Percentiles rank a stretch among this genome's conserved stretches.
Conservation (phyloP, 2,797 vertebrate genomes). For the Tiaroga cobitis region DNA sequence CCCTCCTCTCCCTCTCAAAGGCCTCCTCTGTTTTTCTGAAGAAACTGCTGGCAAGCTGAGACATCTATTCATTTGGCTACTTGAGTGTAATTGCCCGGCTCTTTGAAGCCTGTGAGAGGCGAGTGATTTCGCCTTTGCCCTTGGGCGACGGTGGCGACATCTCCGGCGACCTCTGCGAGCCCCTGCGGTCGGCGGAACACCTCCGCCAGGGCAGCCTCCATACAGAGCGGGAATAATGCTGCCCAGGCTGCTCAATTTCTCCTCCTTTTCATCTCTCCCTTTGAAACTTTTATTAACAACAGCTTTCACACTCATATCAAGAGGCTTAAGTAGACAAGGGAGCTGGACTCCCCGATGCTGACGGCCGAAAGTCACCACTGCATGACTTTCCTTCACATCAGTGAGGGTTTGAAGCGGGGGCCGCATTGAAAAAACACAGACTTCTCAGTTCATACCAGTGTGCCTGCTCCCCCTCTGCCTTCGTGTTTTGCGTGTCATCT, state of each 20-base stretch:
- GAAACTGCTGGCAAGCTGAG: constrained; percentile 70
- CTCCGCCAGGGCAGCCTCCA: constrained; percentile 65
- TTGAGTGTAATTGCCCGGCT: constrained; percentile 73
- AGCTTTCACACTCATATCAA: constrained; percentile 71
- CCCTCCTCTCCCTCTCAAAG: constrained; percentile 63
- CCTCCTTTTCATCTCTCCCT: constrained; percentile 73
- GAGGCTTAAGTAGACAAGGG: constrained; percentile 58
- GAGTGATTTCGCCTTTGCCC: constrained; percentile 74
- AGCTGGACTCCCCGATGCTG: constrained; percentile 60
- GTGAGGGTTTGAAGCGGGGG: constrained; percentile 51
- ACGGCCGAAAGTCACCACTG: constrained; percentile 58
- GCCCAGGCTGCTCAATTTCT: constrained; percentile 69
- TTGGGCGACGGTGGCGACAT: constrained; percentile 69
- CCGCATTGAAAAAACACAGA: constrained; percentile 59
- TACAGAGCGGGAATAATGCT: constrained; percentile 71
- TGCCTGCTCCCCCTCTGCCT: constrained; percentile 50
- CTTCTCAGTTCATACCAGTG: constrained; percentile 60
- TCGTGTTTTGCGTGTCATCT: constrained; percentile 56
- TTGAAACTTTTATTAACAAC: constrained; percentile 79
- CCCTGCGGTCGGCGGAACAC: constrained; percentile 64
- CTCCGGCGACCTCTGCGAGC: constrained; percentile 62
- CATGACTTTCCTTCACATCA: constrained; percentile 58
- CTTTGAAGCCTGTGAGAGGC: constrained; percentile 78
- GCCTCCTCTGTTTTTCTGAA: constrained; percentile 70
- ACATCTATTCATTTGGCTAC: constrained; percentile 71